Conservation (phyloP, 2,797 vertebrate genomes). For the Gila robusta region DNA sequence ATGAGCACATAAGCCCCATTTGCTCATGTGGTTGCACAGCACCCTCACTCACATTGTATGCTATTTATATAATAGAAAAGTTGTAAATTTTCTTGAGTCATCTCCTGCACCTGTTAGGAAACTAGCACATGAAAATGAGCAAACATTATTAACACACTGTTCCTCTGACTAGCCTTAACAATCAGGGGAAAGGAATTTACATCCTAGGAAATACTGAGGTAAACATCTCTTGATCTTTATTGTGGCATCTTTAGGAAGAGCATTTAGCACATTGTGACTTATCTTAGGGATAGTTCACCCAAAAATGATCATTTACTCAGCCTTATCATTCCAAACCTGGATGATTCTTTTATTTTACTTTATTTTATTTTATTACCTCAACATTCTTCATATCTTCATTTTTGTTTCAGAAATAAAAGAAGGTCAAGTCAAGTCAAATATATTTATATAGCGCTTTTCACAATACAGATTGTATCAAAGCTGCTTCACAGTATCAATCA, state of each 20-base stretch:
- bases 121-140: slow-evolving; percentile 66
- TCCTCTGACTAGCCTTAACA: slow-evolving; percentile 67
- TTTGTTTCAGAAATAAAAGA: background rate
- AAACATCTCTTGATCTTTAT: slow-evolving; percentile 39
- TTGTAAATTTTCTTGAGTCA: slow-evolving; percentile 67
- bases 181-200: slow-evolving; percentile 60
- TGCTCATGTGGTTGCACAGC: slow-evolving; percentile 71
- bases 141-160: slow-evolving; percentile 71
- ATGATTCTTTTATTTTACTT: background rate
- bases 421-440: too few species aligned
- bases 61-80: slow-evolving; percentile 67
- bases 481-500: too few species aligned
- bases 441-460: too few species aligned
- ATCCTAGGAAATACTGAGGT: slow-evolving; percentile 37
- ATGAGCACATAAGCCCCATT: slow-evolving; percentile 74
- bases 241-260: background rate
- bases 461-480: too few species aligned
- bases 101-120: slow-evolving; percentile 68
- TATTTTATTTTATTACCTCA: background rate
- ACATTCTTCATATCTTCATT: background rate
- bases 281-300: background rate
- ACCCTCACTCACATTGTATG: slow-evolving; percentile 54
- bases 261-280: background rate
- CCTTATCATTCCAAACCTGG: background rate
- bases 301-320: background rate